Evolutionary conservation across 2,113 vertebrate genomes (phyloP).

Genomic region (Mus musculus): GRCm39 chr17:14729001-14729500

Average conservation of each 20-base stretch:
- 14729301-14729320: rapidly evolving
- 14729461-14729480: background rate
- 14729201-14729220: background rate
- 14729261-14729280: background rate
- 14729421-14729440: rapidly evolving
- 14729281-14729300: background rate
- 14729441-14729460: background rate
- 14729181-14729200: background rate
- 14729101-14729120: background rate
- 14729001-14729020: background rate
- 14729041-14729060: no score
- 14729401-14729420: rapidly evolving
- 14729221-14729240: background rate
- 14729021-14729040: background rate
- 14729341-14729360: background rate
- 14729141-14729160: background rate
- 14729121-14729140: background rate
- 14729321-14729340: background rate
- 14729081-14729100: background rate
- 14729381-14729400: rapidly evolving
- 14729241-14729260: background rate
- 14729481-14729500: background rate
- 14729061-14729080: background rate
- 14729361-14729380: background rate
- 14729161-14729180: background rate